Percentiles rank a stretch among this genome's conserved stretches.
Conservation (phyloP, 2,888 invertebrate genomes). For the Trissolcus japonicus region DNA sequence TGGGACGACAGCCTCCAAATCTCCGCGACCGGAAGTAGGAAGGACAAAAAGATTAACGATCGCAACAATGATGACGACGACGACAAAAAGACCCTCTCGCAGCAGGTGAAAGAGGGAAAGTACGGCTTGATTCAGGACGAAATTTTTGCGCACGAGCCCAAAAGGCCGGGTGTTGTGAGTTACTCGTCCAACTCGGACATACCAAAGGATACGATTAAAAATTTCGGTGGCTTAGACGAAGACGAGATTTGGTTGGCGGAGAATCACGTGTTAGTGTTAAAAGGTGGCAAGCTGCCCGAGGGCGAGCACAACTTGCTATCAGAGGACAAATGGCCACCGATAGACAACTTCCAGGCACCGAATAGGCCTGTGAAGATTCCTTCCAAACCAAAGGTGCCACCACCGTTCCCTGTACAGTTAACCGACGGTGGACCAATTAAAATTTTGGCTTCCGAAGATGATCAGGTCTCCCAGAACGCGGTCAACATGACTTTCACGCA, state of each 20-base stretch:
- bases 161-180: conserved; percentile 88
- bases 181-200: conserved; percentile 89
- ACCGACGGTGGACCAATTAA: conserved; percentile 90
- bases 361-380: conserved; percentile 90
- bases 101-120: conserved; percentile 93
- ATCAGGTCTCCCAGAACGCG: conserved; percentile 78
- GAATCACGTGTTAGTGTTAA: conserved; percentile 89
- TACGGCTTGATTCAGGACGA: conserved; percentile 92
- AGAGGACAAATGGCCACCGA: conserved; percentile 82
- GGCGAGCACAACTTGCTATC: conserved; percentile 60
- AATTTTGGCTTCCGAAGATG: conserved; percentile 88
- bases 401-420: conserved; percentile 95
- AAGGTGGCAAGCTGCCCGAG: conserved; percentile 85
- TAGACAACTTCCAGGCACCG: conserved; percentile 90
- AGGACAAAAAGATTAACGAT: conserved; percentile 76
- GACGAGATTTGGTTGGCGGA: conserved; percentile 94
- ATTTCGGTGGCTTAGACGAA: conserved; percentile 87
- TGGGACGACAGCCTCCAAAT: conserved; percentile 81
- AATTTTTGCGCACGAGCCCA: conserved; percentile 83
- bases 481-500: conserved; percentile 72
- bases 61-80: conserved; percentile 80
- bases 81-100: conserved; percentile 89
- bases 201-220: conserved; percentile 86
- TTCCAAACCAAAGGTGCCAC: conserved; percentile 88
- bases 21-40: conserved; percentile 84